Conservation (phyloP, 2,113 vertebrate species). For the Cynocephalus volans region DNA sequence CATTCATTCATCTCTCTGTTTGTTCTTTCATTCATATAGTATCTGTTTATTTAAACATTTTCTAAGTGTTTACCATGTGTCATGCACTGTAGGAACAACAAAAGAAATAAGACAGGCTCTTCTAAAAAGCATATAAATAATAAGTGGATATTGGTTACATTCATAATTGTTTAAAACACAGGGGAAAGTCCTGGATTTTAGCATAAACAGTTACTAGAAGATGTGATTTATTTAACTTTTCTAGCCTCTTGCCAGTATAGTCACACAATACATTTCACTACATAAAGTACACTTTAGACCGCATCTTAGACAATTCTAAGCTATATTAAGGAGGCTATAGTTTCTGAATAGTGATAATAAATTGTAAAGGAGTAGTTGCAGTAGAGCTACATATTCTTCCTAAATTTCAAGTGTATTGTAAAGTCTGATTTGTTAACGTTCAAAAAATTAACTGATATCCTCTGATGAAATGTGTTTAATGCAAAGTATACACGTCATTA, state of each 20-base stretch:
- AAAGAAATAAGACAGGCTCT: background rate
- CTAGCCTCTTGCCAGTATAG: background rate
- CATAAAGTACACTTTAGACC: background rate
- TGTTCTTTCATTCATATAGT: background rate
- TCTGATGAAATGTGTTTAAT: constrained; percentile 52
- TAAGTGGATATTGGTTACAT: background rate
- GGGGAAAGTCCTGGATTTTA: background rate
- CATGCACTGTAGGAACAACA: background rate
- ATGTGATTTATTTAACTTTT: background rate
- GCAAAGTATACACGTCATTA: background rate
- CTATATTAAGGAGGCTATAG: background rate
- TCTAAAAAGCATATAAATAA: background rate
- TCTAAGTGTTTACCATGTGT: background rate
- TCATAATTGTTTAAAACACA: background rate
- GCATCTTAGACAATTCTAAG: background rate
- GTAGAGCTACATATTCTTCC: background rate
- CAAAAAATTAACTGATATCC: constrained; percentile 53
- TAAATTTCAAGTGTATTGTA: constrained; percentile 23
- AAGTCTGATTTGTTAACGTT: constrained; percentile 32
- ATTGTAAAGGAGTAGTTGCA: background rate
- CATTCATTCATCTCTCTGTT: background rate
- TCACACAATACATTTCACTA: background rate
- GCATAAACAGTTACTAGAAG: background rate
- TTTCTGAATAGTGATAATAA: background rate
- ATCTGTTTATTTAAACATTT: background rate